Base-by-base conservation (phyloP, 2,797 vertebrate species). In the Acanthopagrus latus region DNA sequence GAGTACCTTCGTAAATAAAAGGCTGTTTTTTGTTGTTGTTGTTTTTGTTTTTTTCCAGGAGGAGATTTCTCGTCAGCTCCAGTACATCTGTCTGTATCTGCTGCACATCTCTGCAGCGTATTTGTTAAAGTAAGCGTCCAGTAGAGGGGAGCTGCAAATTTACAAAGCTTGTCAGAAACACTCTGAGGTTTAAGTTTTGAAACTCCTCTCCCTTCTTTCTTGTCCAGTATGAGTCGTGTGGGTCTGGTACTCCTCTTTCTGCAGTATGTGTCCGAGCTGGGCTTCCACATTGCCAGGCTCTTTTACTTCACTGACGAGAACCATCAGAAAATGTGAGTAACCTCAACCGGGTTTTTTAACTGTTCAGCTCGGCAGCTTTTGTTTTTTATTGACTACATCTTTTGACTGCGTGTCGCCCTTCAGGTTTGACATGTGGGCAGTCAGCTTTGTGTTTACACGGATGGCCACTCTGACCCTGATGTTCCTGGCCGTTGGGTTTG, bases 391-490 rank as follows among this genome's bases (percentile, higher is more conserved):
- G 67, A 68, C 12, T 41, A 12, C 67, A 41, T 29, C 3, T 17
- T 38, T 38, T 54, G 1, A 3, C 60, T 17, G 56, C 59, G 44
- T 81, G 44, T 52, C 7, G 18, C 44, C 50, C 27, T 25, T 55
- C 88, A 99, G 98, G 95, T 99, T 99, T 85, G 96, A 96, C 0
- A 88, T 97, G 81, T 99, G 98, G 98, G 98, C 97, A 0, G 94
- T 96, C 1, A 95, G 97, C 25, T 99, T 98, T 0, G 97, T 97
- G 77, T 89, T 98, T 86, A 97, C 96, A 1, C 96, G 97, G 66
- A 98, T 99, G 93, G 95, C 95, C 81, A 99, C 97, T 11, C 93
- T 99, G 81, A 99, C 97, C 55, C 94, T 99, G 7, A 96, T 98
- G 58, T 98, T 99, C 90, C 90, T 99, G 89, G 96, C 96, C 1